Evolutionary conservation across 1,140 invertebrate species (phyloP).

Genomic region (Drosophila malerkotliana): DNA sequence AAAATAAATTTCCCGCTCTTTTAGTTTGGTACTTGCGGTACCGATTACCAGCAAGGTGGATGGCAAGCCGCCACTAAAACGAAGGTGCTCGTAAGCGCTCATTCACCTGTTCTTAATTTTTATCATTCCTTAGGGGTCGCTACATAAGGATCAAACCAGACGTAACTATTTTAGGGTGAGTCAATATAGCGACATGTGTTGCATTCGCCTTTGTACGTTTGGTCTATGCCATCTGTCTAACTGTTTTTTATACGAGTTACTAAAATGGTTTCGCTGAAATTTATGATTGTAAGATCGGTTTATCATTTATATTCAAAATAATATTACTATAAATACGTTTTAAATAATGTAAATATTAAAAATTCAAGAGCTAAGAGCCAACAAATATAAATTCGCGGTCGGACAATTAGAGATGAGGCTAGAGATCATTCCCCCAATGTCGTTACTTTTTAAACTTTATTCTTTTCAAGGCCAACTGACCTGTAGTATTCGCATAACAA

Average conservation of each 20-base stretch:
- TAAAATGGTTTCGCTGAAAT: not conserved
- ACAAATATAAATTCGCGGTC: conserved; percentile 24
- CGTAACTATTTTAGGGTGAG: conserved; percentile 2
- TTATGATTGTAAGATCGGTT: no score
- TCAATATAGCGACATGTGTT: conserved; percentile 6
- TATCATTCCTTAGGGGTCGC: conserved; percentile 45
- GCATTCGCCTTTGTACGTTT: not conserved
- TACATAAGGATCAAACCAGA: conserved; percentile 17
- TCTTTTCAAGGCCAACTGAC: conserved; percentile 31
- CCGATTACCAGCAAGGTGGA: conserved; percentile 10
- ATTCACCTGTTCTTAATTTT: conserved; percentile 79
- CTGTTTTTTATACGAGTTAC: not conserved
- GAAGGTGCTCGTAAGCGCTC: conserved; percentile 28
- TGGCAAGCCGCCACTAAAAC: conserved; percentile 11
- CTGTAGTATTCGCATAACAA: conserved; percentile 29
- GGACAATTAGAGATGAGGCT: conserved; percentile 6
- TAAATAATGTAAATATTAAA: no score
- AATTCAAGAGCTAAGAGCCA: no score
- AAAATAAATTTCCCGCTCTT: conserved; percentile 51
- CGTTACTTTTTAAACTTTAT: conserved; percentile 16
- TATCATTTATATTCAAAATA: no score
- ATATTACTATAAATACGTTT: no score
- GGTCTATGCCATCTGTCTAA: conserved; percentile 34
- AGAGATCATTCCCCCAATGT: conserved; percentile 9
- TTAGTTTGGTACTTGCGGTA: conserved; percentile 6